Percentiles rank a stretch among this genome's conserved stretches.
phyloP scores from a whole-genome alignment of 2,113 vertebrate genomes.

The Tychaedon coryphoeus region DNA sequence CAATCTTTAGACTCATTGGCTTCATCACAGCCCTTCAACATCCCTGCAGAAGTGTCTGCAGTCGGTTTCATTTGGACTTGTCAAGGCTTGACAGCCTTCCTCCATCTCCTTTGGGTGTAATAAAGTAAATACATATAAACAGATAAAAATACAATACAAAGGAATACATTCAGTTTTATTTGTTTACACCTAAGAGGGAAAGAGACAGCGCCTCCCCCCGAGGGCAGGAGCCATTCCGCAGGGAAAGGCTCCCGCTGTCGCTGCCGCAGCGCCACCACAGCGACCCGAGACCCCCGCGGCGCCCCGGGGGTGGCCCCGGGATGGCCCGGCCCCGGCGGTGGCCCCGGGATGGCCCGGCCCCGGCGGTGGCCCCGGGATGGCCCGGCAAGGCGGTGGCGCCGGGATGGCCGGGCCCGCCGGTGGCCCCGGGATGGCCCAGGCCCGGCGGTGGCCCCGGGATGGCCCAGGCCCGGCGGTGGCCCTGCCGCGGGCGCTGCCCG shows the following conservation, averaged over 20 bases:
- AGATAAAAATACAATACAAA: neutral
- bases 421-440: too few relatives aligned
- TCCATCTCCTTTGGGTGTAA: neutral
- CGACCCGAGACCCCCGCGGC: fast-evolving
- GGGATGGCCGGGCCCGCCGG: too few relatives aligned
- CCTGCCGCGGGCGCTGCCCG: neutral
- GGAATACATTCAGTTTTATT: neutral
- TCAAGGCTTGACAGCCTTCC: neutral
- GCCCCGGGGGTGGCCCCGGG: too few relatives aligned
- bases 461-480: too few relatives aligned
- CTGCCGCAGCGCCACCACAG: neutral
- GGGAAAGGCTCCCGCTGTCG: too few relatives aligned
- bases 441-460: too few relatives aligned
- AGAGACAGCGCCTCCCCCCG: neutral
- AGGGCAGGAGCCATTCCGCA: neutral
- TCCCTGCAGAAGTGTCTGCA: neutral
- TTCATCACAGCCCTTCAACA: neutral
- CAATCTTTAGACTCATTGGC: neutral
- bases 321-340: too few relatives aligned
- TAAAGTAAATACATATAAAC: neutral
- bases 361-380: too few relatives aligned
- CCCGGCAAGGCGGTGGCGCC: too few relatives aligned
- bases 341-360: too few relatives aligned
- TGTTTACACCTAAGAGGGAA: neutral
- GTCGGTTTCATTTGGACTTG: neutral